These are phyloP conservation scores for Sphenodon punctatus DNA, from an alignment of 2,797 vertebrate genomes.

Conservation along the genomic window DNA sequence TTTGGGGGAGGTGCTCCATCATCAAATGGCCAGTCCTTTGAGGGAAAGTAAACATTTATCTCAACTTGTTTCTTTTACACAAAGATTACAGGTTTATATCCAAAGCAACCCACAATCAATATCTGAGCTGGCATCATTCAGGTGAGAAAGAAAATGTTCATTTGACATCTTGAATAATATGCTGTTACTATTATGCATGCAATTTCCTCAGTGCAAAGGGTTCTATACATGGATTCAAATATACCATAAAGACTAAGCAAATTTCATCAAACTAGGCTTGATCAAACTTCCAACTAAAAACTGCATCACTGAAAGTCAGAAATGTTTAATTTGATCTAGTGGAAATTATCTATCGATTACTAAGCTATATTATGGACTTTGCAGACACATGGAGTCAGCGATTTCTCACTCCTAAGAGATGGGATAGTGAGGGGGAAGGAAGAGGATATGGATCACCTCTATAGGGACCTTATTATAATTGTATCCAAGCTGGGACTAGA, in stretches of 20 bases:
- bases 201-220: background rate
- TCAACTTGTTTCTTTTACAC: background rate
- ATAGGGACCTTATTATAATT: no score
- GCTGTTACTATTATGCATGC: rapidly evolving
- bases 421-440: no score
- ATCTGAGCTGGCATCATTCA: background rate
- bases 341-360: background rate
- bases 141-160: background rate
- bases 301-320: background rate
- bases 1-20: constrained; percentile 94
- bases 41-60: background rate
- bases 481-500: no score
- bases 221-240: background rate
- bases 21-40: constrained; percentile 97
- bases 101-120: background rate
- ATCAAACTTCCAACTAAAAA: constrained; percentile 20
- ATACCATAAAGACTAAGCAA: background rate
- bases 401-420: no score
- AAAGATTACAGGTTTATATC: background rate
- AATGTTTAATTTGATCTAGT: background rate
- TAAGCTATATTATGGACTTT: background rate
- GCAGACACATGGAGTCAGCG: background rate
- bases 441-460: no score
- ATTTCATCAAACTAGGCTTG: background rate
- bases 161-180: rapidly evolving